Conservation (phyloP, 1,140 invertebrate genomes). For the Nylanderia fulva region DNA sequence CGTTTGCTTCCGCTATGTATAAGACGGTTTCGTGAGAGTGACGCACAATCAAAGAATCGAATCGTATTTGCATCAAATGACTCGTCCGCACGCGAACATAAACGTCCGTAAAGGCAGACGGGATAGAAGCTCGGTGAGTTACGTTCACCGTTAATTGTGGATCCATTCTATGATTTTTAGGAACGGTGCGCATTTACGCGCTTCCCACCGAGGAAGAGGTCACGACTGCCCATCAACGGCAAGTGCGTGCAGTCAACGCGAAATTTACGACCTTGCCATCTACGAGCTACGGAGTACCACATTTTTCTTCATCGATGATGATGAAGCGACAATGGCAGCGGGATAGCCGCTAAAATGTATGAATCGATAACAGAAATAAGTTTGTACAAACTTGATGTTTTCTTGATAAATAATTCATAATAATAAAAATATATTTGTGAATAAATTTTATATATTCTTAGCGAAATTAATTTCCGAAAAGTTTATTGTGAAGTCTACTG, state of each 20-base stretch:
- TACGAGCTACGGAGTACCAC: conserved; percentile 29
- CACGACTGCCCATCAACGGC: conserved; percentile 77
- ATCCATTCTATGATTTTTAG: conserved; percentile 76
- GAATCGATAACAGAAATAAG: conserved; percentile 9
- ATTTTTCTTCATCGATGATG: conserved; percentile 52
- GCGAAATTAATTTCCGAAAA: background rate
- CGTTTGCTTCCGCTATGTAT: no score
- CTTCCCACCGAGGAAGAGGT: conserved; percentile 58
- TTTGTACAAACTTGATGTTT: background rate
- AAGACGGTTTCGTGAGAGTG: conserved; percentile 50
- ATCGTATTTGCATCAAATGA: conserved; percentile 79
- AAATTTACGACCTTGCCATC: conserved; percentile 75
- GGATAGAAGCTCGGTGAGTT: conserved; percentile 70
- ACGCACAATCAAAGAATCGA: conserved; percentile 62
- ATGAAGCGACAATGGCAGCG: conserved; percentile 14
- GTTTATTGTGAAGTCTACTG: background rate
- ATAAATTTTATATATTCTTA: background rate
- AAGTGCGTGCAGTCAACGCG: conserved; percentile 65
- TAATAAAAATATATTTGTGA: background rate
- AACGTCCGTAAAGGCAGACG: conserved; percentile 66
- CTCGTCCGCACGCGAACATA: conserved; percentile 68
- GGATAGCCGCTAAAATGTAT: background rate
- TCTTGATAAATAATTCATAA: background rate
- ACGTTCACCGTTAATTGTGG: conserved; percentile 80
- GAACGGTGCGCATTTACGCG: conserved; percentile 62